A percentile compares a stretch with the other conserved stretches of the same genome.
phyloP scores from a whole-genome alignment of 2,113 vertebrate genomes.

The Rallus limicola region DNA sequence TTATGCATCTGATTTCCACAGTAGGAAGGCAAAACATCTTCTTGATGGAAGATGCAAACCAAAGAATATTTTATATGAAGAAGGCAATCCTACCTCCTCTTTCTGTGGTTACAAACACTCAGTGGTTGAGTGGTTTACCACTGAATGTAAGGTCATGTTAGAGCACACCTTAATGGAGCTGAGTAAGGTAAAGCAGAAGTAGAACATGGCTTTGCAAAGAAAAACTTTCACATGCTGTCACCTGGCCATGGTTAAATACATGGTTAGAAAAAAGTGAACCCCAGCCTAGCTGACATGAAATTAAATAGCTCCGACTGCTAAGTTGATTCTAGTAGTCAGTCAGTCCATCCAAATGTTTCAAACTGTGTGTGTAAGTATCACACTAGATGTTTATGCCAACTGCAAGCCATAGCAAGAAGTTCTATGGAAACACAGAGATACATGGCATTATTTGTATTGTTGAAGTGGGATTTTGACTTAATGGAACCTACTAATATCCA shows the following conservation, averaged over 20 bases:
- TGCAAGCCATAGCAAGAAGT: background rate
- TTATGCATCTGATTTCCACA: background rate
- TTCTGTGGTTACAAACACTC: background rate
- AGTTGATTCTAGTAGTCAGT: background rate
- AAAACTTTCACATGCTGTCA: background rate
- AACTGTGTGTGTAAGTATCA: background rate
- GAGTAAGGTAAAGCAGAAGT: background rate
- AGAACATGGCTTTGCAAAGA: background rate
- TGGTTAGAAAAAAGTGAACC: background rate
- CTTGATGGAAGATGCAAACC: background rate
- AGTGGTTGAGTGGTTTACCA: background rate
- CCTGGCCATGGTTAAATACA: background rate
- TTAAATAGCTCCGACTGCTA: background rate
- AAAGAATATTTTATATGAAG: background rate
- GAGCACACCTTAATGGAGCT: background rate
- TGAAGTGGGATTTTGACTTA: background rate
- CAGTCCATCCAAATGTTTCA: background rate
- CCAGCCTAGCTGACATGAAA: background rate
- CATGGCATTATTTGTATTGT: background rate
- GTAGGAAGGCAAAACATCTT: background rate
- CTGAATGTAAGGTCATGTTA: background rate
- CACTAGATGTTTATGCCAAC: background rate
- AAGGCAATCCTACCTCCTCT: background rate
- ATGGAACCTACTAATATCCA: background rate
- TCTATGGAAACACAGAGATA: background rate